Evolutionary conservation across 2,797 vertebrate genomes (phyloP).

Genomic region (Adelosebastes latens): DNA sequence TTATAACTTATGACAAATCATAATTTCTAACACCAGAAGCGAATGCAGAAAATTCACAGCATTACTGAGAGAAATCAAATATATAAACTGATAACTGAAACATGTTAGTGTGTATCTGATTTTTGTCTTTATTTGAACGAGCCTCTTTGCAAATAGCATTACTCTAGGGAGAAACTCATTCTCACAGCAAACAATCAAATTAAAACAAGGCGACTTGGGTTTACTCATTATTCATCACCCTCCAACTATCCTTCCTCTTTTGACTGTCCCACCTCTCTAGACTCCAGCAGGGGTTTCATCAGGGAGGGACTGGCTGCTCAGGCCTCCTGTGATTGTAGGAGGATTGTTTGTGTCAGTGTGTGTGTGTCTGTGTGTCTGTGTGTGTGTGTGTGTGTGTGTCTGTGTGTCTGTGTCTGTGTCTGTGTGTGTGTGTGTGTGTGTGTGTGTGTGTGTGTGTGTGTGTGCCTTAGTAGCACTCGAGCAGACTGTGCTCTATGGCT

Average conservation of each 20-base stretch:
- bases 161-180: constrained; percentile 50
- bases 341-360: constrained; percentile 1
- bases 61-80: constrained; percentile 52
- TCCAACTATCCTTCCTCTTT: constrained; percentile 1
- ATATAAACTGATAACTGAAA: constrained; percentile 56
- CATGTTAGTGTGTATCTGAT: constrained; percentile 38
- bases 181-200: constrained; percentile 58
- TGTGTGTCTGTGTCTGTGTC: constrained; percentile 1
- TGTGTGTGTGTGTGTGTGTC: constrained; percentile 1
- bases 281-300: constrained; percentile 29
- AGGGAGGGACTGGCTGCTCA: constrained; percentile 19
- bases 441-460: neutral
- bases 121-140: constrained; percentile 62
- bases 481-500: constrained; percentile 38
- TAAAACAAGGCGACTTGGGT: constrained; percentile 75
- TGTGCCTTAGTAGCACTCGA: constrained; percentile 29
- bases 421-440: neutral
- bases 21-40: constrained; percentile 46
- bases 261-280: constrained; percentile 22
- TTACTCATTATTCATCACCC: constrained; percentile 28
- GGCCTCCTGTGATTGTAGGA: constrained; percentile 39
- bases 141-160: constrained; percentile 49
- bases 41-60: constrained; percentile 57
- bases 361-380: neutral
- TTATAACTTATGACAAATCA: constrained; percentile 51